Evolutionary conservation across 2,113 vertebrate species (phyloP), one percentile per base, ranked within the genome.

Genomic region (Pseudorasbora parva): DNA sequence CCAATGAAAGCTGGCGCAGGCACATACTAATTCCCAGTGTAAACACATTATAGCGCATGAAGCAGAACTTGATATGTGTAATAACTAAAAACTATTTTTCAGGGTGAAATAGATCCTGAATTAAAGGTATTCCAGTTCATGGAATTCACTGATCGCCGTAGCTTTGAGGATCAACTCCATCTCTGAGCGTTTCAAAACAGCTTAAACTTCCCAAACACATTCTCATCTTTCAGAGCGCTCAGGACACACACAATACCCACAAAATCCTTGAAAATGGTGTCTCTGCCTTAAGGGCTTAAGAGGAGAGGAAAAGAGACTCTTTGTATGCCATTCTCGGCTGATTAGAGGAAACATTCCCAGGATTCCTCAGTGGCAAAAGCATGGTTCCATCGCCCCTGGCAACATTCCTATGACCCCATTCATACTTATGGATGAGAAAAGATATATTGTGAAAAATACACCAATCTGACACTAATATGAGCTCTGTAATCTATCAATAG

Each of bases 341-440:
- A 80, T 91, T 88, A 89, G 91, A 89, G 92, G 82, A 83, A 81
- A 80, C 91, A 92, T 94, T 92, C 90, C 89, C 89, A 80, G 86
- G 87, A 94, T 93, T 91, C 92, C 89, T 91, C 76, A 56, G 90
- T 68, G 85, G 88, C 89, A 86, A n/a, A n/a, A 93, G 79, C 49
- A 85, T 80, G 80, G 87, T 89, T 89, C 91, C 89, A 87, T 89
- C 84, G 86, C 88, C 78, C 49, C 85, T 86, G 82, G 86, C 90
- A 93, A 90, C 90, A 92, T 90, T 88, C 91, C 93, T 93, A 89
- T 92, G 82, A 82, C 89, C 86, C 91, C 89, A 91, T 92, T 90
- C 88, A 85, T 82, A 49, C 88, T 90, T 89, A 47, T 90, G 75
- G 84, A 90, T 89, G 89, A 92, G 91, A 90, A 92, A 92, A 88